Base-by-base conservation (phyloP, 2,888 invertebrate genomes). In the Nomada fucata region DNA sequence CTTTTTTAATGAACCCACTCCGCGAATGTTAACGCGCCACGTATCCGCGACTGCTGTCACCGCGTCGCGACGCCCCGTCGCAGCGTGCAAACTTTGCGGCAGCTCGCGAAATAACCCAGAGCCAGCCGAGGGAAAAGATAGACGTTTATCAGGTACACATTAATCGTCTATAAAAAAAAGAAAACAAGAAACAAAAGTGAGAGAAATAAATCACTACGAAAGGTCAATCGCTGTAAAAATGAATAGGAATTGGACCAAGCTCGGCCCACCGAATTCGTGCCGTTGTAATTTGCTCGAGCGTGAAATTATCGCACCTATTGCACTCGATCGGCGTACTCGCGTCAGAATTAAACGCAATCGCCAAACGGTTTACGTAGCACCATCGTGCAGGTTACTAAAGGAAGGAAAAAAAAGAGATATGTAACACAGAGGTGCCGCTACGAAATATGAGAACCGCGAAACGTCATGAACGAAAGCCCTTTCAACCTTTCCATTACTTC, bases 1-100 rank as follows among this genome's bases (percentile, higher is more conserved):
- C 61, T 72, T 80, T 80, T 80, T 80, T 79, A 80, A 80, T 79
- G 80, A 72, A 80, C 80, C 80, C 72, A 72, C 80, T 72, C 78
- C 55, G 53, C 79, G 79, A 57, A 80, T 79, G 79, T 79, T 79
- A 80, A 80, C 71, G 79, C 79, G 78, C 42, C 79, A 26, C 78
- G 79, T 79, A 79, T 69, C 78, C 79, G 36, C 70, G 65, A 50
- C 71, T 63, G 65, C 63, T 80, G 79, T 79, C 79, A 65, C 78
- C 77, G 69, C 36, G 79, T 69, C 13, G 47, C 57, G 57, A 23
- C 65, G 59, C 71, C 50, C 55, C 36, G 79, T 67, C 61, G 55
- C 55, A 18, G 26, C 23, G 26, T 13, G 47, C n/a, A 68, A 80
- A 79, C 67, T 71, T 80, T 71, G 67, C 79, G 79, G 61, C 65